A percentile compares a stretch with the other conserved stretches of the same genome.
Conservation (phyloP, 2,888 invertebrate genomes). For the Dynastes maya region DNA sequence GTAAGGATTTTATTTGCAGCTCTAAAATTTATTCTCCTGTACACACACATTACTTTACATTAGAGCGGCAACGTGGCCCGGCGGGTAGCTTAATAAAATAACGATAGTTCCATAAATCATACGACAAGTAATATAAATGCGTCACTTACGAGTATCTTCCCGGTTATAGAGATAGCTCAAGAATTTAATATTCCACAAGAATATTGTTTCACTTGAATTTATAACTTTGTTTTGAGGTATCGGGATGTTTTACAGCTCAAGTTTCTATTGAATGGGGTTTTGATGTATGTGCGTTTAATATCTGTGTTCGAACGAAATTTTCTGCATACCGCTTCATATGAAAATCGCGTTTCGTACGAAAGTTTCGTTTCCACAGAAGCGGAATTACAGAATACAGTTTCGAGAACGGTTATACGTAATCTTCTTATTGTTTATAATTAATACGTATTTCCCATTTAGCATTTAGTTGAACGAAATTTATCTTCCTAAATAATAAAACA, state of each 20-base stretch:
- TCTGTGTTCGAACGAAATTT: slow-evolving; percentile 26
- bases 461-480: too few species aligned
- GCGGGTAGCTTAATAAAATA: slow-evolving; percentile 50
- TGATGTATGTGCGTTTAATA: slow-evolving; percentile 37
- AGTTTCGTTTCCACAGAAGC: background rate
- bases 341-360: slow-evolving; percentile 3
- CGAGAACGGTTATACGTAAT: too few species aligned
- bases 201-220: slow-evolving; percentile 50
- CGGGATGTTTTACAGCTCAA: slow-evolving; percentile 31
- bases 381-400: background rate
- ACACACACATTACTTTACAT: slow-evolving; percentile 23
- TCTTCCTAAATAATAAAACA: too few species aligned
- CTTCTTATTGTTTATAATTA: too few species aligned
- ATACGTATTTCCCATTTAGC: too few species aligned
- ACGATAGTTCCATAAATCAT: slow-evolving; percentile 51
- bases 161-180: slow-evolving; percentile 47
- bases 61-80: slow-evolving; percentile 7
- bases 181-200: slow-evolving; percentile 50
- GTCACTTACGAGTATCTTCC: slow-evolving; percentile 48
- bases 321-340: slow-evolving; percentile 6
- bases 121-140: slow-evolving; percentile 49
- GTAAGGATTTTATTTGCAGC: background rate
- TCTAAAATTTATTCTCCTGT: slow-evolving; percentile 29
- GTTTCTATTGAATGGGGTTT: slow-evolving; percentile 27
- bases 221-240: slow-evolving; percentile 50